Evolutionary conservation across 2,888 invertebrate species (phyloP).

Genomic region (Chloromyia formosa): DNA sequence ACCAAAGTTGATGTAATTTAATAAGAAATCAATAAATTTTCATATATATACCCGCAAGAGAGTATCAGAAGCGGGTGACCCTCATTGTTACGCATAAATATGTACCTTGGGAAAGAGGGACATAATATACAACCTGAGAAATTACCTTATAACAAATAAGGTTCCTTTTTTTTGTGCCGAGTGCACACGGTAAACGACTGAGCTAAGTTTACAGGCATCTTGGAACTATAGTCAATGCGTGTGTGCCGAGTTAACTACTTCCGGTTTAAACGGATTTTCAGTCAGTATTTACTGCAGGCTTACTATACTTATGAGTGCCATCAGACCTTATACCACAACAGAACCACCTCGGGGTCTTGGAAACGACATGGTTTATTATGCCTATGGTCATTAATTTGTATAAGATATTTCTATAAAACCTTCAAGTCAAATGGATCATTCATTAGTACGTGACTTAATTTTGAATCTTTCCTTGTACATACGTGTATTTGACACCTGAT

Average conservation of each 20-base stretch:
- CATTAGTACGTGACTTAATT: constrained; percentile 30
- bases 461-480: neutral
- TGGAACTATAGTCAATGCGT: constrained; percentile 16
- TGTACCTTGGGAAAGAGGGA: constrained; percentile 9
- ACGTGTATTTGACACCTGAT: neutral
- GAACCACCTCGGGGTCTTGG: too few relatives aligned
- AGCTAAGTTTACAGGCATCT: neutral
- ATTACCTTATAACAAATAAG: too few relatives aligned
- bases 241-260: constrained; percentile 37
- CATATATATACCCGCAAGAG: neutral
- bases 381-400: constrained; percentile 5
- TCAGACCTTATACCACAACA: neutral
- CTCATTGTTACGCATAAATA: constrained; percentile 6
- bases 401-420: neutral
- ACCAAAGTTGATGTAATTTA: constrained; percentile 34
- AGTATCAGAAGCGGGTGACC: neutral
- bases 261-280: constrained; percentile 16
- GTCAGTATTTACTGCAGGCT: neutral
- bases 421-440: constrained; percentile 24
- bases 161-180: neutral
- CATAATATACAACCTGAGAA: too few relatives aligned
- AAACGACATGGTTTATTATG: too few relatives aligned
- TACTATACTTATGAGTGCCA: neutral
- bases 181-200: neutral
- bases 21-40: constrained; percentile 36